Evolutionary conservation across 2,888 invertebrate species (phyloP), one percentile per base, ranked within the genome.

Genomic region (Myopa testacea): DNA sequence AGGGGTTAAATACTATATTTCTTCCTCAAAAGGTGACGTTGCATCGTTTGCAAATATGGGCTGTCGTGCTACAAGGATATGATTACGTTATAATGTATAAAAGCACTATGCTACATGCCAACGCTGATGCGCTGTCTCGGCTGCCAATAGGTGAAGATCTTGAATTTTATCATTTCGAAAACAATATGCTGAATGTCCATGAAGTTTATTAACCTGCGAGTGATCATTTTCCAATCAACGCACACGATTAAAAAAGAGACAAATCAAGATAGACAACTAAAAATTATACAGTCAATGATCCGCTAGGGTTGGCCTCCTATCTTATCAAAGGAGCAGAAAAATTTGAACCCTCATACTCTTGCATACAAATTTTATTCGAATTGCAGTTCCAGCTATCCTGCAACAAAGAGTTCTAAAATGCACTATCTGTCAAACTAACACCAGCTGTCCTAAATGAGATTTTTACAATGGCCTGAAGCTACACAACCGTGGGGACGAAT

Each of bases 1-100:
- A 81, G 63, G 80, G 78, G 3, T 55, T 80, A 4, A 80, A 78
- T 3, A 58, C 78, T 4, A 45, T 81, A 52, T 82, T 82, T 63
- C 76, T 78, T 60, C 79, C 79, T 4, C 62, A 60, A 5, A 81
- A 80, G 50, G 77, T 79, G 75, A 78, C 78, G 4, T 71, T 80
- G 45, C 77, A 79, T 16, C 55, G 78, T 1, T 75, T 82, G 4
- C 80, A 81, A 71, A 67, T 80, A 2, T 81, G 73, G 78, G 78
- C 79, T 2, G 71, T 81, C 10, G 55, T 50, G 1, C 62, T 37
- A 62, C 78, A 78, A 70, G 76, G 63, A 4, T 79, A 79, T 62
- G 71, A 68, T 3, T 79, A 79, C 45, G 67, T 55, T 4, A 79
- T 76, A 10, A 70, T 71, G 0, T 79, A 75, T n/a, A n/a, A n/a